Evolutionary conservation across 2,113 vertebrate genomes (phyloP).

Genomic region (Bufo gargarizans): DNA sequence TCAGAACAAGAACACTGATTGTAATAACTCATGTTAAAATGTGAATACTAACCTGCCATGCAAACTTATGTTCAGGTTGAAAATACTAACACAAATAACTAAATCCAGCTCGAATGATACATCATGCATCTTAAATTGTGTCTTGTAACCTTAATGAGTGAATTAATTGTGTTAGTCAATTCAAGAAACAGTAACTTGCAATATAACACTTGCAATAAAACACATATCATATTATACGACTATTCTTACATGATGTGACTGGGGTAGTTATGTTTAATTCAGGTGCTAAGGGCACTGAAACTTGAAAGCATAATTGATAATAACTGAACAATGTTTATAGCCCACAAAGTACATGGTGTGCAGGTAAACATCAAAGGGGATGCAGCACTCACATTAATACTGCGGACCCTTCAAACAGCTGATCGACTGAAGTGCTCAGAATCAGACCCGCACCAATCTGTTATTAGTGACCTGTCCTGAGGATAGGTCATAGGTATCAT

Average conservation of each 20-base stretch:
- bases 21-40: constrained; percentile 13
- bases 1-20: constrained; percentile 1
- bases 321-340: background rate
- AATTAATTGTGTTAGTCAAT: background rate
- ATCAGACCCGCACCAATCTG: too few relatives aligned
- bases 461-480: too few relatives aligned
- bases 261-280: background rate
- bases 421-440: too few relatives aligned
- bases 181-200: background rate
- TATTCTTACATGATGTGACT: background rate
- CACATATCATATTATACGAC: background rate
- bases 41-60: background rate
- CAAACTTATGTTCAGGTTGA: background rate
- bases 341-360: background rate
- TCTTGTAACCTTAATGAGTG: background rate
- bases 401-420: too few relatives aligned
- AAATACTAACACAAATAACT: background rate
- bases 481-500: too few relatives aligned
- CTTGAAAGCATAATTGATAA: background rate
- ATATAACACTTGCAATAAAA: background rate
- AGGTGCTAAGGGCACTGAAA: background rate
- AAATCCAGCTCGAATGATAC: background rate
- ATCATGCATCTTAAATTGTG: background rate
- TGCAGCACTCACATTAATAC: too few relatives aligned
- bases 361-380: too few relatives aligned